Base-by-base conservation (phyloP, 2,113 vertebrate species). In the Todiramphus chloris region DNA sequence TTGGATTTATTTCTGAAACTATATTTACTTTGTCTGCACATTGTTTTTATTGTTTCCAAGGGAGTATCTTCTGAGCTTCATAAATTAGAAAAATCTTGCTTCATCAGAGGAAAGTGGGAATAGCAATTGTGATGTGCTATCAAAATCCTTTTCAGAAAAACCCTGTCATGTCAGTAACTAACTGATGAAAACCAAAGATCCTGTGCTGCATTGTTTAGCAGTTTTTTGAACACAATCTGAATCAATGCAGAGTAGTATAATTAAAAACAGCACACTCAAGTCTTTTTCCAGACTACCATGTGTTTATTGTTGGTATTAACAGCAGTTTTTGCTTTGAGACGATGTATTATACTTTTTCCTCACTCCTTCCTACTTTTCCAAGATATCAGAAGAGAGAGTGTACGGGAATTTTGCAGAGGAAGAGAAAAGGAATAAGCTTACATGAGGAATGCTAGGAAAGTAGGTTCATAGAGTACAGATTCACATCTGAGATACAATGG, bases 31-130 rank as follows among this genome's bases (percentile, higher is more conserved):
- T 10, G 11, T 13, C 60, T 89, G 13, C 2, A 15, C 48, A 83
- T 75, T 87, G 51, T 53, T 95, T 95, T 85, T n/a, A 74, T 56
- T 95, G 27, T 77, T 84, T 87, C 83, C 59, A 94, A 88, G 18
- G 28, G 62, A 62, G 35, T 59, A 83, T 63, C 46, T 90, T 51
- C 53, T 79, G 83, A 91, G 25, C 33, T 51, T 30, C 68, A 69
- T 44, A 87, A 92, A 96, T 87, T 79, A 93, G 77, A 75, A 91
- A 82, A 76, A 85, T 24, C 16, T 87, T 89, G 3, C 75, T 90
- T 87, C 77, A 11, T 78, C 69, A 63, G 51, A 85, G 69, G 25
- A 66, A 96, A 95, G 60, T 53, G 58, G 84, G 81, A 79, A 70
- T 86, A 92, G 80, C 7, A 73, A 67, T 82, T 89, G 33, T 67